These are phyloP conservation scores for Nematostella vectensis DNA, from an alignment of 92 coral and sea anemone genomes.

Conservation along the genomic window DNA sequence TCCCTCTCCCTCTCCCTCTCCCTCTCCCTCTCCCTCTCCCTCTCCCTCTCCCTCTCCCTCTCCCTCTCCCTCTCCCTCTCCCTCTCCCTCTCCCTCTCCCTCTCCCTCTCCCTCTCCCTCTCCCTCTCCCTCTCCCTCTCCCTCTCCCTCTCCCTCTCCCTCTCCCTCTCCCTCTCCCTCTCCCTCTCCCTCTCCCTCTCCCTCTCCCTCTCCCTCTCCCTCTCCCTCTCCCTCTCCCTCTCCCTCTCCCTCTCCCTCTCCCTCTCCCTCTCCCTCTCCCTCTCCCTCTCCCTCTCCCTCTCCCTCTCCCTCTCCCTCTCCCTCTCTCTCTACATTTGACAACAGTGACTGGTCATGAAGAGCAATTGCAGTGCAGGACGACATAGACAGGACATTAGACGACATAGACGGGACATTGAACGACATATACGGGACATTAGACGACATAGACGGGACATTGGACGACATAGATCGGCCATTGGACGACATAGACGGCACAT, in stretches of 20 bases:
- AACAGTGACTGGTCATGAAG: too few relatives aligned
- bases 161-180: neutral
- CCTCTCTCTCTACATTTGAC: slow-evolving; percentile 3
- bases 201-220: neutral
- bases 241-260: slow-evolving; percentile 9
- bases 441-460: too few relatives aligned
- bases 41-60: neutral
- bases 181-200: neutral
- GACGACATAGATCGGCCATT: too few relatives aligned
- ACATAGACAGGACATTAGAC: too few relatives aligned
- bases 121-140: slow-evolving; percentile 1
- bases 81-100: neutral
- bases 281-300: slow-evolving; percentile 6
- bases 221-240: slow-evolving; percentile 6
- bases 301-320: slow-evolving; percentile 3
- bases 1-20: neutral
- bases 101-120: neutral
- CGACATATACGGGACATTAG: too few relatives aligned
- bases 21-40: neutral
- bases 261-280: slow-evolving; percentile 5
- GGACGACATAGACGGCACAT: too few relatives aligned
- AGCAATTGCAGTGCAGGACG: too few relatives aligned
- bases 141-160: neutral
- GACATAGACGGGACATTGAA: too few relatives aligned
- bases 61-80: neutral